Evolutionary conservation across 1,140 invertebrate genomes (phyloP).

Genomic region (Gryllus bimaculatus): DNA sequence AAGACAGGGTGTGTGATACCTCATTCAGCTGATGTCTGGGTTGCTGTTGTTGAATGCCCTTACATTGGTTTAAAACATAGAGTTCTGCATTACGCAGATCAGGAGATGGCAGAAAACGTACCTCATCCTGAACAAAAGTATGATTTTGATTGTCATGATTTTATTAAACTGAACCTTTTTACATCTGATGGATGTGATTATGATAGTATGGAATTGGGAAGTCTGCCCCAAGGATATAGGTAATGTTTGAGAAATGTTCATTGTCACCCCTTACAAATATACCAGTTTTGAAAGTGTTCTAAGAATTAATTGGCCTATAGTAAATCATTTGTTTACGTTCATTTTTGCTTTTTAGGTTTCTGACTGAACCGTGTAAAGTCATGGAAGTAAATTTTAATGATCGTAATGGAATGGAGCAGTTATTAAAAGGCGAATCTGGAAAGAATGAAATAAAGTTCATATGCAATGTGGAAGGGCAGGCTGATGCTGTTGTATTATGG

Average conservation of each 20-base stretch:
- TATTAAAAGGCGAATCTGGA: slow-evolving; percentile 19
- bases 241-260: background rate
- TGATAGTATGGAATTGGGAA: slow-evolving; percentile 34
- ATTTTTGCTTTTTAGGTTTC: slow-evolving; percentile 23
- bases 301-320: background rate
- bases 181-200: slow-evolving; percentile 32
- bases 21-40: slow-evolving; percentile 32
- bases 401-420: slow-evolving; percentile 24
- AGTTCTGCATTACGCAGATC: background rate
- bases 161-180: slow-evolving; percentile 16
- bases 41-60: slow-evolving; percentile 34
- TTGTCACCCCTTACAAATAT: too few relatives aligned
- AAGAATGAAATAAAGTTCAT: slow-evolving; percentile 17
- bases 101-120: background rate
- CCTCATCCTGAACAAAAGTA: slow-evolving; percentile 22
- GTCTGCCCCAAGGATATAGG: slow-evolving; percentile 32
- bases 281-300: too few relatives aligned
- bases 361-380: slow-evolving; percentile 29
- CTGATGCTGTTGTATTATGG: slow-evolving; percentile 58
- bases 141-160: slow-evolving; percentile 16
- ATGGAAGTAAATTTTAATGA: slow-evolving; percentile 34
- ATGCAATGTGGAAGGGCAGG: slow-evolving; percentile 38
- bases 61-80: slow-evolving; percentile 31
- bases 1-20: slow-evolving; percentile 31
- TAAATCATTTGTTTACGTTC: background rate